Conservation (phyloP, 53 echinoderm and acorn worm genomes). For the Echinometra lucunter region DNA sequence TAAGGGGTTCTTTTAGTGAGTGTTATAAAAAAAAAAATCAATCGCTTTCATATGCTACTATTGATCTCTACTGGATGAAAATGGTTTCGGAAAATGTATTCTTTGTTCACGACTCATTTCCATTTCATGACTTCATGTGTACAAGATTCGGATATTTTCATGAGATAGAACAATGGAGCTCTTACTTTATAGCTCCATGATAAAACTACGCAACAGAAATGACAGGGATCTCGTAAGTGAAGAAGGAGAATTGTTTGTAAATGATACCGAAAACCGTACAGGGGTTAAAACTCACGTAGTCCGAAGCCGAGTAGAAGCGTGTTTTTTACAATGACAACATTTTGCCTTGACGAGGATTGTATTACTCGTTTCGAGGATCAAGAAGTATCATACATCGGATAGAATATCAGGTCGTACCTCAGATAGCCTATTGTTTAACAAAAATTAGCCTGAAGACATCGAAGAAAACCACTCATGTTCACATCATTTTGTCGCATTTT, state of each 20-base stretch:
- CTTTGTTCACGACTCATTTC: too few species aligned
- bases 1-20: too few species aligned
- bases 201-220: neutral
- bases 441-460: neutral
- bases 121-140: neutral
- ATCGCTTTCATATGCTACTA: too few species aligned
- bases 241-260: too few species aligned
- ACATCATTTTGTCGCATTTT: neutral
- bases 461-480: neutral
- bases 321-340: neutral
- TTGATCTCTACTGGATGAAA: too few species aligned
- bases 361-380: neutral
- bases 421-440: too few species aligned
- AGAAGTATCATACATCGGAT: neutral
- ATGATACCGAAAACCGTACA: neutral
- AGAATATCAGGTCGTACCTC: neutral
- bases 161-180: too few species aligned
- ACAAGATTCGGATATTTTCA: neutral
- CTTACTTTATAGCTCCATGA: too few species aligned
- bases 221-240: neutral
- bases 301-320: neutral
- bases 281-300: neutral
- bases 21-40: too few species aligned
- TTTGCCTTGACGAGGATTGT: neutral
- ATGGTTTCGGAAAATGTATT: too few species aligned